Evolutionary conservation across 1,140 invertebrate species (phyloP).

Genomic region (Caerostris extrusa): DNA sequence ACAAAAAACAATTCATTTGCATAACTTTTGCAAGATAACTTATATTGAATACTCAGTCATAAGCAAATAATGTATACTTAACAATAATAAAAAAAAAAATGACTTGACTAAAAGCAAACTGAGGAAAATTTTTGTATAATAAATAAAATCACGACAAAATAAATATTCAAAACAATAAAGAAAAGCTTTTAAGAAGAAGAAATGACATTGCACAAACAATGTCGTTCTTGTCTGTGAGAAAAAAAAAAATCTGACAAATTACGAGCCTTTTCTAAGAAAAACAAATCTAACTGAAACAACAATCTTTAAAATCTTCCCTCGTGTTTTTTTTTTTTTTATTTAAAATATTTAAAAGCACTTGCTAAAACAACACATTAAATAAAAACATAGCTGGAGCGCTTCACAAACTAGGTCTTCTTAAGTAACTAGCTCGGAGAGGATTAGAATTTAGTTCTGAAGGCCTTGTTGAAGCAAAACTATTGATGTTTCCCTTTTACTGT

Average conservation of each 20-base stretch:
- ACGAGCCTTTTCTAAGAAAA: not conserved
- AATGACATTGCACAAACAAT: not conserved
- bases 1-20: too few relatives aligned
- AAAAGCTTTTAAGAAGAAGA: not conserved
- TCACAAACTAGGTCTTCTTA: not conserved
- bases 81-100: too few relatives aligned
- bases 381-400: not conserved
- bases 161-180: not conserved
- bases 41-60: too few relatives aligned
- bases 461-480: constrained; percentile 1
- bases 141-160: not conserved
- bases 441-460: constrained; percentile 34
- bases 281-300: not conserved
- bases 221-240: not conserved
- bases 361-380: not conserved
- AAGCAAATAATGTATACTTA: too few relatives aligned
- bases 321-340: not conserved
- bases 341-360: constrained; percentile 37
- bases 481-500: not conserved
- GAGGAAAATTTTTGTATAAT: not conserved
- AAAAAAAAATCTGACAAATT: not conserved
- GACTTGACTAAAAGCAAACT: too few relatives aligned
- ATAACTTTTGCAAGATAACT: too few relatives aligned
- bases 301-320: not conserved
- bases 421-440: constrained; percentile 9